A percentile compares a stretch with the other conserved stretches of the same genome.
Conservation (phyloP, 2,888 invertebrate genomes). For the Drosophila monieri region DNA sequence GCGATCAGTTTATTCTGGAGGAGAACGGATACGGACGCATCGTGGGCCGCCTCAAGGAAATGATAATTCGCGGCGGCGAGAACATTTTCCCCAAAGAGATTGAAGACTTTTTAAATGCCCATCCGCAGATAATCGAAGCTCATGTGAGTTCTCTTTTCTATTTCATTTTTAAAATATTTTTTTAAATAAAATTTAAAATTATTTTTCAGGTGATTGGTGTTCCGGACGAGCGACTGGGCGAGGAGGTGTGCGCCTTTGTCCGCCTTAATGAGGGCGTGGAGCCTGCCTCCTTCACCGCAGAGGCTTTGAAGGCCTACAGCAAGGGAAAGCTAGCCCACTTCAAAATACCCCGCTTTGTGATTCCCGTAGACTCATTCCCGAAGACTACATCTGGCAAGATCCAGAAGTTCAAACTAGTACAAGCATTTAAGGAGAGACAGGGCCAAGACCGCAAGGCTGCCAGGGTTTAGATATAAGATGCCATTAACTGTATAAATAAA, state of each 20-base stretch:
- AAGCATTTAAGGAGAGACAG: constrained; percentile 66
- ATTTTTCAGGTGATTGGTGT: constrained; percentile 87
- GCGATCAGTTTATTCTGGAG: constrained; percentile 86
- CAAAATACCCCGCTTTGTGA: constrained; percentile 90
- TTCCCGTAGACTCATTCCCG: constrained; percentile 88
- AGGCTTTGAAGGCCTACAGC: constrained; percentile 87
- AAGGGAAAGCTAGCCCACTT: constrained; percentile 90
- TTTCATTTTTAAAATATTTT: background rate
- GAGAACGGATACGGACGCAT: constrained; percentile 88
- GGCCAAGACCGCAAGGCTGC: constrained; percentile 6
- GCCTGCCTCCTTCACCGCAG: constrained; percentile 83
- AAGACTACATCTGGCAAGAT: constrained; percentile 92
- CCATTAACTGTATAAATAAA: background rate
- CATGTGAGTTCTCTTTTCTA: constrained; percentile 85
- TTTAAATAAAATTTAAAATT: background rate
- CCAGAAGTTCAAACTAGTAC: constrained; percentile 87
- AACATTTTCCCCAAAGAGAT: constrained; percentile 92
- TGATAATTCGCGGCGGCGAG: constrained; percentile 92
- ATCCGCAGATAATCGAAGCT: constrained; percentile 88
- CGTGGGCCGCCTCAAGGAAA: constrained; percentile 90
- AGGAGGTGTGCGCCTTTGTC: constrained; percentile 88
- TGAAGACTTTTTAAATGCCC: constrained; percentile 88
- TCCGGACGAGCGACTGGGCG: constrained; percentile 89
- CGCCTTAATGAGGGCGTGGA: constrained; percentile 84
- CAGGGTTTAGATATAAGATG: constrained; percentile 1